Base-by-base conservation (phyloP, 2,113 vertebrate genomes). In the Neoarius graeffei region DNA sequence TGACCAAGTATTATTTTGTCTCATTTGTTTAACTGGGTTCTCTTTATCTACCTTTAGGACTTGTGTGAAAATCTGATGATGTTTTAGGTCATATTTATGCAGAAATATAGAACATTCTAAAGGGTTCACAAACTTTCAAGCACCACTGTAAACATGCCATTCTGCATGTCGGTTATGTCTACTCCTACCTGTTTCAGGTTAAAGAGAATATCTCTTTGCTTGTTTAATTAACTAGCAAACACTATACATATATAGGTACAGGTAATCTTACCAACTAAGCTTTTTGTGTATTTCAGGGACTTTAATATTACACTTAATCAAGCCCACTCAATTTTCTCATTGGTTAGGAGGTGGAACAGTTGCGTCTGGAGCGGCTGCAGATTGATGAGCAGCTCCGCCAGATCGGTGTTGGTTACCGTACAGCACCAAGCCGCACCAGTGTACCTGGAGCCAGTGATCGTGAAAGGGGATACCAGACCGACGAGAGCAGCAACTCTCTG, bases 351-450 rank as follows among this genome's bases (percentile, higher is more conserved):
- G 96, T 98, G 87, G 97, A 98, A 88, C 97, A 97, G 92, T 93
- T 98, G 90, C 96, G 97, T 20, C 67, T 97, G 4, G 97, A 98
- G 90, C 95, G 97, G 14, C 93, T 98, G 57, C 97, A 97, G 91
- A 98, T 98, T 3, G 97, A 98, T 42, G 97, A 97, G 87, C 97
- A 98, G 94, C 95, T 97, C 86, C 96, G 97, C 57, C 97, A 97
- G 93, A 97, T 98, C 0, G 97, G 97, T 0, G 94, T 97, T 13
- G 97, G 97, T 23, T 97, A 97, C 89, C 96, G 97, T 0, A 94
- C 95, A 0, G 94, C 95, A 8, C 90, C 96, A 0, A 92, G 88
- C 50, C 94, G 95, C 57, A 85, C 88, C 0, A 92, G 93, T 0
- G 94, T 91, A 4, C 88, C 92, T 0, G 92, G 89, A 0, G 19